Evolutionary conservation across 92 coral and sea anemone genomes (phyloP).

Genomic region (Palythoa caribaeorum): DNA sequence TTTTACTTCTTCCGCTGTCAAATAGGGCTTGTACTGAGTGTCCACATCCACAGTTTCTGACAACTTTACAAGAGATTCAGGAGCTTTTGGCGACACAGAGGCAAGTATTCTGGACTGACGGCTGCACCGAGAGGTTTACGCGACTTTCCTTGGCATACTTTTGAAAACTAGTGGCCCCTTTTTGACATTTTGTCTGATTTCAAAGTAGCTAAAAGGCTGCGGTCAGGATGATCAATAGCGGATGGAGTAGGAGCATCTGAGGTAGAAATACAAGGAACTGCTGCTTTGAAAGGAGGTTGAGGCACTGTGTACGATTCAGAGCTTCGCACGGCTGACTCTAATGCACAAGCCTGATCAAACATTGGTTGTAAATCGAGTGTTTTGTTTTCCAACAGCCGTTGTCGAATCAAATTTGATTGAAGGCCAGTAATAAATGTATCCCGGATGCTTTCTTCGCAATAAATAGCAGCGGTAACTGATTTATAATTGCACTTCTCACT

Average conservation of each 20-base stretch:
- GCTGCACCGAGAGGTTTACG: no score
- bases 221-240: neutral
- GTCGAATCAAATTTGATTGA: neutral
- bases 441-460: neutral
- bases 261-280: constrained; percentile 2
- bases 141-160: no score
- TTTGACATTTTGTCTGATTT: no score
- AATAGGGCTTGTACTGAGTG: constrained; percentile 61
- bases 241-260: neutral
- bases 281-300: neutral
- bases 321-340: no score
- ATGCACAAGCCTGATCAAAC: no score
- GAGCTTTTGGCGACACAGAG: no score
- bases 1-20: constrained; percentile 63
- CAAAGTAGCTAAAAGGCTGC: no score
- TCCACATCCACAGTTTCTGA: neutral
- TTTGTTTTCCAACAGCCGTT: neutral
- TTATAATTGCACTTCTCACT: constrained; percentile 55
- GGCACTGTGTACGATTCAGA: no score
- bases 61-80: no score
- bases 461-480: constrained; percentile 43
- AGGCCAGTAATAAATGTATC: neutral
- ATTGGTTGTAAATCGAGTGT: no score
- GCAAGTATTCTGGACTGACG: no score
- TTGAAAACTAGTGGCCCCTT: no score